A percentile compares a stretch with the other conserved stretches of the same genome.
Evolutionary conservation across 2,113 vertebrate genomes (phyloP).

Genomic region (Malaclemys terrapin): DNA sequence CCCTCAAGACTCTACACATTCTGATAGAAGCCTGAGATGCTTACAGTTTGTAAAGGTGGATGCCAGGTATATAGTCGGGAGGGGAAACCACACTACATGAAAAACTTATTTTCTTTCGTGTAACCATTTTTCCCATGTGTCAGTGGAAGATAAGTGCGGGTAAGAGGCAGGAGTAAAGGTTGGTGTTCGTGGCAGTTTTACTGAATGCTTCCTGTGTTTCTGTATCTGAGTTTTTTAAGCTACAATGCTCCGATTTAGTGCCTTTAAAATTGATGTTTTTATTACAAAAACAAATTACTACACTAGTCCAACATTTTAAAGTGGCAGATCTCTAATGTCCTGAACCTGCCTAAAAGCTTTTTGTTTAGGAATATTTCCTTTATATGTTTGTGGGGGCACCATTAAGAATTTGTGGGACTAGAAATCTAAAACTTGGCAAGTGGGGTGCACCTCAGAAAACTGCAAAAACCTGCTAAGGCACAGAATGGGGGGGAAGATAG

Average conservation of each 20-base stretch:
- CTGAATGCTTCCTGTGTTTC: not conserved
- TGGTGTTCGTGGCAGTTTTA: not conserved
- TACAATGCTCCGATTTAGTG: not conserved
- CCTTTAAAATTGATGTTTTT: not conserved
- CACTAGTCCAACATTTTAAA: not conserved
- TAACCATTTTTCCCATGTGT: not conserved
- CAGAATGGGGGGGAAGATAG: not conserved
- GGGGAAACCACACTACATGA: not conserved
- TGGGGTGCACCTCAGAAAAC: not conserved
- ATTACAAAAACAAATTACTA: not conserved
- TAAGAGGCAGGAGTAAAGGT: not conserved
- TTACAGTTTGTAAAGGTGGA: not conserved
- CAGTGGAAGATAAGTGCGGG: accelerated
- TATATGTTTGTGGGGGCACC: not conserved
- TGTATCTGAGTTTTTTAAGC: not conserved
- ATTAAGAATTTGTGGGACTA: not conserved
- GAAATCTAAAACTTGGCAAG: not conserved
- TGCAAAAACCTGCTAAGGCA: not conserved
- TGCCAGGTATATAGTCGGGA: accelerated
- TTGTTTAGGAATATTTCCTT: not conserved
- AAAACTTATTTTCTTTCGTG: not conserved
- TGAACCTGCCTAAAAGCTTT: not conserved
- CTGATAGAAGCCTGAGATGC: not conserved
- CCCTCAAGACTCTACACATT: not conserved
- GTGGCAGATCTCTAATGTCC: not conserved